Conservation (phyloP, 2,888 invertebrate genomes). For the Antheraea assamensis region DNA sequence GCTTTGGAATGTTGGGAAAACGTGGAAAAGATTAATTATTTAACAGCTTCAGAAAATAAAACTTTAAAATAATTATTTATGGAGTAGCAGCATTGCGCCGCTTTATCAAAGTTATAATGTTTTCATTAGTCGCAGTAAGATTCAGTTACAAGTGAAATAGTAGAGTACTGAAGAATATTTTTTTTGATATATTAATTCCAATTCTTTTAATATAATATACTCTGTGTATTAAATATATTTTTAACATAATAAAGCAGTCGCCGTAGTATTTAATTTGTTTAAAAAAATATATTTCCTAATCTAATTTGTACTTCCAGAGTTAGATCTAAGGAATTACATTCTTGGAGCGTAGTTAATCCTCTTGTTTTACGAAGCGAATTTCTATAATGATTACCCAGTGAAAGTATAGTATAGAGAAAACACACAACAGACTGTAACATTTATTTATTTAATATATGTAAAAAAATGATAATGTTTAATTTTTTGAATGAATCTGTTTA, state of each 20-base stretch:
- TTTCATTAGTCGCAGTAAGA: no score
- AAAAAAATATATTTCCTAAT: no score
- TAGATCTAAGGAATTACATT: background rate
- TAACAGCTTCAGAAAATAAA: background rate
- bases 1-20: conserved; percentile 13
- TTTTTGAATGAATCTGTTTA: background rate
- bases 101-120: no score
- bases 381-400: background rate
- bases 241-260: no score
- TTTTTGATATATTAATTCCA: no score
- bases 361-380: background rate
- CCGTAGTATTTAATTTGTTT: no score
- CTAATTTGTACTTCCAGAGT: no score
- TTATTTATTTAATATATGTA: background rate
- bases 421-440: background rate
- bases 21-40: background rate
- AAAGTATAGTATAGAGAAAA: background rate
- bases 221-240: no score
- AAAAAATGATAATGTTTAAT: background rate
- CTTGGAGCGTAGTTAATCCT: background rate
- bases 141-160: no score
- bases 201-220: no score
- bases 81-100: no score
- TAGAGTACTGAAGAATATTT: no score
- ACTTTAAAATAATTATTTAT: background rate